Evolutionary conservation across 2,797 vertebrate genomes (phyloP).

Genomic region (Chelmon rostratus): DNA sequence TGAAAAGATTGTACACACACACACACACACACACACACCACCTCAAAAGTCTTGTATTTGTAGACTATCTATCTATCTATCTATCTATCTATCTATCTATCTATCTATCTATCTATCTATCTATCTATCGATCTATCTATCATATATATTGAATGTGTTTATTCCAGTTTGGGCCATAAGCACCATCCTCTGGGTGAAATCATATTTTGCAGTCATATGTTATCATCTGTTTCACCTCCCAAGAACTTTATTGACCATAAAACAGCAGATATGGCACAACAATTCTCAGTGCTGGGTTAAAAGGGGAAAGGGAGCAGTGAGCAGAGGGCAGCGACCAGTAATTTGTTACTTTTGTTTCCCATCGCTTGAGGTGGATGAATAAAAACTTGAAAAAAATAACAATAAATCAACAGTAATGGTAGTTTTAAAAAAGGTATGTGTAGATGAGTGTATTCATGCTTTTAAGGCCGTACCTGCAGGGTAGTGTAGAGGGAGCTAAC

Average conservation of each 20-base stretch:
- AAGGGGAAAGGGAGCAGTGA: constrained; percentile 32
- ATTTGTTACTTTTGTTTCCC: constrained; percentile 59
- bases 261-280: constrained; percentile 48
- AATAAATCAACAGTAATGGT: constrained; percentile 40
- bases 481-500: constrained; percentile 75
- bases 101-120: no score
- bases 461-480: constrained; percentile 76
- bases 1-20: background rate
- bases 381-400: constrained; percentile 50
- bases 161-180: constrained; percentile 27
- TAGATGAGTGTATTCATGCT: background rate
- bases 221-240: constrained; percentile 42
- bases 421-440: constrained; percentile 7
- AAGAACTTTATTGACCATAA: constrained; percentile 33
- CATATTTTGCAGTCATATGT: constrained; percentile 58
- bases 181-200: constrained; percentile 40
- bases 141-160: constrained; percentile 19
- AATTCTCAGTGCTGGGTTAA: constrained; percentile 20
- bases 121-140: no score
- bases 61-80: no score
- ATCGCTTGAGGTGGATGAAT: constrained; percentile 52
- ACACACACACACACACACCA: no score
- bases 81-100: no score
- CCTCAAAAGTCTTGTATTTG: no score
- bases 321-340: constrained; percentile 34